Evolutionary conservation across 1,140 invertebrate species (phyloP), one percentile per base, ranked within the genome.

Genomic region (Camponotus floridanus): DNA sequence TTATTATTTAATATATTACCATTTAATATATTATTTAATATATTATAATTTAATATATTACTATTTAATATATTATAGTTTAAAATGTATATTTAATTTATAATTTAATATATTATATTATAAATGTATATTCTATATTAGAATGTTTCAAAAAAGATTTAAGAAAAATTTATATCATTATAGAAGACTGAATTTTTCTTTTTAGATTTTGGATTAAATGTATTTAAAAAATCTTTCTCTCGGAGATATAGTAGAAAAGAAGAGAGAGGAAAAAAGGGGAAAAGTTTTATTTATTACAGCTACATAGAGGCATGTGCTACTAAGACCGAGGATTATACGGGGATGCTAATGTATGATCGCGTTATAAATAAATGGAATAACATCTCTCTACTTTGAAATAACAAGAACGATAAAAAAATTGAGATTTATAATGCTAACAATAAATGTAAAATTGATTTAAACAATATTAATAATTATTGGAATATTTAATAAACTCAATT

Each of bases 261-360:
- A 5, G 7, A 57, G 1, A 68, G 45, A 21, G 26, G 26, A 26
- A 26, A 13, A 31, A 21, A 6, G 18, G 11, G 4, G 15, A 42
- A 39, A 33, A 51, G 33, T 67, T 70, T 80, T 57, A 70, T 80
- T 80, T 80, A 70, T 70, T 55, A 33, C 18, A 13, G 33, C 18
- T 55, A 51, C 33, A 55, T 80, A 36, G 36, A 7, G 1, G n/a
- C 36, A 59, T 26, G 26, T 45, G 57, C 45, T 64, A 64, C 59
- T 78, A 78, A 78, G 21, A 76, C 15, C 59, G 9, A 9, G 45
- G 76, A 80, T 78, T 78, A 80, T 39, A 39, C n/a, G 13, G 5
- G 21, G 51, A 55, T 68, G 65, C 62, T 55, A 67, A 79, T 67
- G n/a, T 67, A 48, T 21, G 42, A 79, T 68, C 31, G 31, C 15